A percentile compares a stretch with the other conserved stretches of the same genome.
phyloP scores from a whole-genome alignment of 2,797 vertebrate species.

The Neostethus bicornis region DNA sequence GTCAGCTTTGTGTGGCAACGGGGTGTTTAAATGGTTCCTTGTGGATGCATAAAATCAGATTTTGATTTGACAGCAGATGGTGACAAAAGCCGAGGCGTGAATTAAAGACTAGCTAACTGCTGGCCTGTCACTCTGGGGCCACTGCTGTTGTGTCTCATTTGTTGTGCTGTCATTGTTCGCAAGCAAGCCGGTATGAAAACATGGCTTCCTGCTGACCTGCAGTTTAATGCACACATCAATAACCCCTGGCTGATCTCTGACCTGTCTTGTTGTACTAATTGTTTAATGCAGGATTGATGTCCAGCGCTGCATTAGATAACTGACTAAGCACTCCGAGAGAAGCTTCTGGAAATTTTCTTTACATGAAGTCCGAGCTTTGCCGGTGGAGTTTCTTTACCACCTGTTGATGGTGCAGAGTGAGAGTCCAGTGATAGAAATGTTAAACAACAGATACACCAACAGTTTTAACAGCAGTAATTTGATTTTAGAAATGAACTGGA shows the following conservation, averaged over 20 bases:
- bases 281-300: conserved; percentile 82
- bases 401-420: not conserved
- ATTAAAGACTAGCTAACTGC: conserved; percentile 68
- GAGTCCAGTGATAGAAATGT: not conserved
- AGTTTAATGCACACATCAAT: conserved; percentile 84
- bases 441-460: not conserved
- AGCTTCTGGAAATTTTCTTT: conserved; percentile 46
- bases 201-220: conserved; percentile 83
- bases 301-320: conserved; percentile 73
- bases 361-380: not conserved
- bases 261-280: conserved; percentile 77
- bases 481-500: too few species aligned
- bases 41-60: conserved; percentile 23
- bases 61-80: conserved; percentile 45
- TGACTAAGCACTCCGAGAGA: conserved; percentile 17
- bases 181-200: conserved; percentile 71
- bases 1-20: not conserved
- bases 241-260: conserved; percentile 79
- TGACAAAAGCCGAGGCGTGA: conserved; percentile 52
- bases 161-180: conserved; percentile 75
- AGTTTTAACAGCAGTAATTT: not conserved
- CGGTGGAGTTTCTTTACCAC: conserved; percentile 2
- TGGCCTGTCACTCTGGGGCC: conserved; percentile 65
- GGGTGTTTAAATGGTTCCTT: conserved; percentile 9
- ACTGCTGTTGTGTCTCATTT: conserved; percentile 69